Evolutionary conservation across 2,888 invertebrate species (phyloP).

Genomic region (Polymixis flavicincta): DNA sequence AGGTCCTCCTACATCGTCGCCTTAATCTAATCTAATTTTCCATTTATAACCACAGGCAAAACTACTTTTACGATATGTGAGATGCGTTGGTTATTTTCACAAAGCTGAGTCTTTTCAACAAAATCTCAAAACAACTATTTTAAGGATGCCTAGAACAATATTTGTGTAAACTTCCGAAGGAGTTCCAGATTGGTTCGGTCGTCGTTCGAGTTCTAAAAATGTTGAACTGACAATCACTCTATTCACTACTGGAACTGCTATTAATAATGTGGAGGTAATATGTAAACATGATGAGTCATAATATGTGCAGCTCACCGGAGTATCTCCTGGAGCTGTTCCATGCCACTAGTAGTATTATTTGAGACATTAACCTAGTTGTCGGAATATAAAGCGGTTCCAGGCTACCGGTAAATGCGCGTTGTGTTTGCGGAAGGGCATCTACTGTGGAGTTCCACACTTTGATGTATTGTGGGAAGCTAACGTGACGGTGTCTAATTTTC

Average conservation of each 20-base stretch:
- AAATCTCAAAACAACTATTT: constrained; percentile 50
- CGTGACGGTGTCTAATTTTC: constrained; percentile 11
- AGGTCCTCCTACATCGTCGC: neutral
- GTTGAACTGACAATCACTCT: constrained; percentile 43
- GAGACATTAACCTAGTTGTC: constrained; percentile 84
- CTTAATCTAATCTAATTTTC: constrained; percentile 5
- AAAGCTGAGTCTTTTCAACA: constrained; percentile 38
- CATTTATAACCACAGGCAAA: constrained; percentile 32
- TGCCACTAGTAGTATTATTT: constrained; percentile 78
- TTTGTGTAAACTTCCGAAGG: constrained; percentile 45
- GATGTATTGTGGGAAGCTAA: constrained; percentile 25
- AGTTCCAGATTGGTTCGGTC: constrained; percentile 45
- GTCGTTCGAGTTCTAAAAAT: constrained; percentile 48
- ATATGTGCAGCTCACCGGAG: constrained; percentile 78
- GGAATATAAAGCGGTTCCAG: constrained; percentile 74
- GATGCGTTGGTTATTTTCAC: constrained; percentile 43
- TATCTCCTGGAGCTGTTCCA: constrained; percentile 73
- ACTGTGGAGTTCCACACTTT: constrained; percentile 28
- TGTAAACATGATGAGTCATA: constrained; percentile 81
- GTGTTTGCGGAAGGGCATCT: constrained; percentile 78
- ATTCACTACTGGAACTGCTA: constrained; percentile 29
- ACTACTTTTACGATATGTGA: constrained; percentile 38
- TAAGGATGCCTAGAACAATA: constrained; percentile 47
- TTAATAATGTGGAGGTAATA: constrained; percentile 50
- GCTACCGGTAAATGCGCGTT: constrained; percentile 72